A percentile compares a stretch with the other conserved stretches of the same genome.
These are phyloP conservation scores for Raja brachyura DNA, from an alignment of 2,113 vertebrate species.

Conservation along the genomic window DNA sequence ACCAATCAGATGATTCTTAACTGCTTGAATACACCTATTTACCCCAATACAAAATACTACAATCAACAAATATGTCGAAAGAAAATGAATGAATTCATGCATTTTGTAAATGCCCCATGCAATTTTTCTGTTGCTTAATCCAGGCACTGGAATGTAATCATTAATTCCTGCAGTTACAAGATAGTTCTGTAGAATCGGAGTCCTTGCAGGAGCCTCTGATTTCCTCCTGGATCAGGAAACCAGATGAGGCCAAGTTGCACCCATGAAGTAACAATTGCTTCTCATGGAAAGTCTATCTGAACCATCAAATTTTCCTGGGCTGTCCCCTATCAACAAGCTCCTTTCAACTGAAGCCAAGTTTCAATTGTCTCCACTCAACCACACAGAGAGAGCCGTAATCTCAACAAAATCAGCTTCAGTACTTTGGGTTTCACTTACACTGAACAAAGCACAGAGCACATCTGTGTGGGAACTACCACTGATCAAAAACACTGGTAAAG, in stretches of 20 bases:
- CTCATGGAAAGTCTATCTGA: neutral
- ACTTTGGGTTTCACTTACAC: neutral
- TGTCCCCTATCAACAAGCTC: slow-evolving; percentile 17
- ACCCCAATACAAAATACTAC: too few species aligned
- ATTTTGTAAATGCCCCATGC: neutral
- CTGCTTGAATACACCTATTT: too few species aligned
- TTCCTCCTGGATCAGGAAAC: neutral
- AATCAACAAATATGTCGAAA: neutral
- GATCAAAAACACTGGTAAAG: neutral
- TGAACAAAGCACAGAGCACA: neutral
- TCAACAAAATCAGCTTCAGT: neutral
- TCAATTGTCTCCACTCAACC: neutral
- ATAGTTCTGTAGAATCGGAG: neutral
- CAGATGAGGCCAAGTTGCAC: neutral
- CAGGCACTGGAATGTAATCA: neutral
- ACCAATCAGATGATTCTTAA: neutral
- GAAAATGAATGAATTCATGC: neutral
- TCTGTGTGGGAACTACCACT: neutral
- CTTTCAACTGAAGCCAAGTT: slow-evolving; percentile 20
- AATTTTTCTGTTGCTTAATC: neutral
- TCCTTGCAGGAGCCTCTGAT: neutral
- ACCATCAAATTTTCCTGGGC: neutral
- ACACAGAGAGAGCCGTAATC: neutral
- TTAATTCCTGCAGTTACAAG: neutral
- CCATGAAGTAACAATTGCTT: neutral